These are phyloP conservation scores for Rutilus rutilus DNA, from an alignment of 2,113 vertebrate species.

Conservation along the genomic window DNA sequence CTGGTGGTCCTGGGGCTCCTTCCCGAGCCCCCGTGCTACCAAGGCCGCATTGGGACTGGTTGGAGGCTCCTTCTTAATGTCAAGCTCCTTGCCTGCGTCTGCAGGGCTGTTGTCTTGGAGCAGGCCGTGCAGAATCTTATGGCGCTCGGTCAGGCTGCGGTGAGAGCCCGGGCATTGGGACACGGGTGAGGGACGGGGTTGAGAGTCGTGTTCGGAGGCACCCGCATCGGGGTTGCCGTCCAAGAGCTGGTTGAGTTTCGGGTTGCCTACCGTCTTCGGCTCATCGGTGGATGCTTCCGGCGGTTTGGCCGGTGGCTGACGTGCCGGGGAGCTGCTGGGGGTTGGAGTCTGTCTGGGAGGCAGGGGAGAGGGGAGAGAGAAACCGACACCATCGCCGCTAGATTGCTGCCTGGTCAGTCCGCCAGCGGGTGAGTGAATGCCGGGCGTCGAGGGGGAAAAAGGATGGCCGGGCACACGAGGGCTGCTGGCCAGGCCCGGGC, in stretches of 20 bases:
- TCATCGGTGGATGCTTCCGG: conserved; percentile 55
- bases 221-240: conserved; percentile 66
- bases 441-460: conserved; percentile 85
- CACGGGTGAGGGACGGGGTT: conserved; percentile 65
- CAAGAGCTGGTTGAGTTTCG: conserved; percentile 86
- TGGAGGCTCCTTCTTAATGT: conserved; percentile 82
- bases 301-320: conserved; percentile 77
- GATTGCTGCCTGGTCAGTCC: conserved; percentile 80
- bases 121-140: conserved; percentile 92
- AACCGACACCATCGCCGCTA: conserved; percentile 70
- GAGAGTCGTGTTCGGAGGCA: conserved; percentile 64
- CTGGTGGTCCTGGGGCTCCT: conserved; percentile 91
- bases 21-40: conserved; percentile 71
- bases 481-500: conserved; percentile 82
- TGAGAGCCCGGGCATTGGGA: conserved; percentile 88
- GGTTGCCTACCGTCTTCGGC: conserved; percentile 66
- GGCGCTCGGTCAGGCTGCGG: conserved; percentile 89
- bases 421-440: conserved; percentile 83
- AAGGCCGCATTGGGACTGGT: conserved; percentile 61
- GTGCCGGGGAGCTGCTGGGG: conserved; percentile 68
- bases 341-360: conserved; percentile 78
- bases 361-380: conserved; percentile 79
- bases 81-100: conserved; percentile 69
- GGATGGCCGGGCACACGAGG: conserved; percentile 82
- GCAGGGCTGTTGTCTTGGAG: conserved; percentile 92